Percentiles rank a stretch among this genome's conserved stretches.
Evolutionary conservation across 2,888 invertebrate genomes (phyloP).

Genomic region (Habrosyne pyritoides): DNA sequence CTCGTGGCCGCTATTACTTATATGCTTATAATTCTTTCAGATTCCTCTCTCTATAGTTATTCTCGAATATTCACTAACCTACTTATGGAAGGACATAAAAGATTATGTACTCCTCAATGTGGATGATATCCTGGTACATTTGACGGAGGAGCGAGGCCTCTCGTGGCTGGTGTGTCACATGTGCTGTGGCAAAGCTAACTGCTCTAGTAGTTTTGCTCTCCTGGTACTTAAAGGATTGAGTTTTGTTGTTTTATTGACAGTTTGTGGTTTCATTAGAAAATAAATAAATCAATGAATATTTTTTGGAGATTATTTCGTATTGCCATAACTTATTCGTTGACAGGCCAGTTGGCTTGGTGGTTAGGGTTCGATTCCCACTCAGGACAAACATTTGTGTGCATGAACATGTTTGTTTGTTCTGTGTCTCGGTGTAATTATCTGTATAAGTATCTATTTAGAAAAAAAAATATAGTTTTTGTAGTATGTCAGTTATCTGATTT

Average conservation of each 20-base stretch:
- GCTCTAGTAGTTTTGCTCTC: slow-evolving; percentile 42
- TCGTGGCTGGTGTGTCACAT: slow-evolving; percentile 57
- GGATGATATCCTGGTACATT: slow-evolving; percentile 52
- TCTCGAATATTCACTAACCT: slow-evolving; percentile 49
- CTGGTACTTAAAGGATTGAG: slow-evolving; percentile 46
- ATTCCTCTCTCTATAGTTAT: slow-evolving; percentile 42
- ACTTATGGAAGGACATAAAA: slow-evolving; percentile 51
- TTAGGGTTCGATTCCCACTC: too few relatives aligned
- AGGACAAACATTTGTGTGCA: too few relatives aligned
- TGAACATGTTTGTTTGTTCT: too few relatives aligned
- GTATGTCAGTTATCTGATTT: too few relatives aligned
- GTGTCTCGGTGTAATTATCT: too few relatives aligned
- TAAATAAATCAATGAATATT: neutral
- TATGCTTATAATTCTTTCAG: slow-evolving; percentile 37
- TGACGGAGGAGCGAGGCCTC: slow-evolving; percentile 40
- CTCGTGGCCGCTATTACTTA: too few relatives aligned
- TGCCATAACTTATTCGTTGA: too few relatives aligned
- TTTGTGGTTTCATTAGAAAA: slow-evolving; percentile 30
- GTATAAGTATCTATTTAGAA: too few relatives aligned
- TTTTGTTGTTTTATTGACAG: slow-evolving; percentile 40
- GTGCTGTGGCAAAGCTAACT: slow-evolving; percentile 50
- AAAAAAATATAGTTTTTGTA: too few relatives aligned
- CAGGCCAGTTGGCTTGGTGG: too few relatives aligned
- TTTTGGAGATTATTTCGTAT: too few relatives aligned
- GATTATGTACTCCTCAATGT: slow-evolving; percentile 42